Evolutionary conservation across 2,888 invertebrate genomes (phyloP).

Genomic region (Hololepta plana): DNA sequence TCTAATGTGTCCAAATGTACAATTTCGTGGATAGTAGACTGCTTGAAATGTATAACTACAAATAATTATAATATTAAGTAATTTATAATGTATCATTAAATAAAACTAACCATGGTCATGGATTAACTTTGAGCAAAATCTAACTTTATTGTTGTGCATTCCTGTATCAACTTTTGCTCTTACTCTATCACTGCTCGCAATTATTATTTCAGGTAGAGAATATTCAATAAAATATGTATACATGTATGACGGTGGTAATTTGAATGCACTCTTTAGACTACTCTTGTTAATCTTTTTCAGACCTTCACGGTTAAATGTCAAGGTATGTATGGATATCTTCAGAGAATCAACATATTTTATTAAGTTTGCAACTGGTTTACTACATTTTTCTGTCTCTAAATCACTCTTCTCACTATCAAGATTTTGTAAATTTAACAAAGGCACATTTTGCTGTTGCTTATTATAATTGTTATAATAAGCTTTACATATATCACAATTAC

Average conservation of each 20-base stretch:
- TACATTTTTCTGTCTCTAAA: constrained; percentile 1
- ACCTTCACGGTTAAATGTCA: constrained; percentile 27
- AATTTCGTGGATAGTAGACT: constrained; percentile 26
- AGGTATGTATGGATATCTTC: constrained; percentile 25
- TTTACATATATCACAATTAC: constrained; percentile 21
- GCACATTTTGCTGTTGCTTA: constrained; percentile 4
- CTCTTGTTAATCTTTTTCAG: constrained; percentile 11
- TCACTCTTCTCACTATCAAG: not conserved
- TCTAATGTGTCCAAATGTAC: constrained; percentile 19
- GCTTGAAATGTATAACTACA: constrained; percentile 28
- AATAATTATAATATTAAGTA: constrained; percentile 8
- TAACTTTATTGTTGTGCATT: constrained; percentile 21
- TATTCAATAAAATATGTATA: constrained; percentile 31
- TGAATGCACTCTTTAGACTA: constrained; percentile 9
- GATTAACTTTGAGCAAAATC: constrained; percentile 26
- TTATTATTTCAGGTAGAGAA: constrained; percentile 21
- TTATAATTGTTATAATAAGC: constrained; percentile 14
- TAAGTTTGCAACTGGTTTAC: constrained; percentile 6
- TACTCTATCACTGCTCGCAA: constrained; percentile 13
- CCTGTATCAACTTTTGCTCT: constrained; percentile 23
- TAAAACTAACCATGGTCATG: constrained; percentile 21
- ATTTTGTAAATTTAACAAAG: constrained; percentile 9
- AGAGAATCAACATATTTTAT: constrained; percentile 27
- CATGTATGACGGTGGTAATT: constrained; percentile 12
- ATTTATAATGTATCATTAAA: constrained; percentile 1